Percentiles rank a stretch among this genome's conserved stretches.
Conservation (phyloP, 2,797 vertebrate genomes). For the Pteropus rufus region DNA sequence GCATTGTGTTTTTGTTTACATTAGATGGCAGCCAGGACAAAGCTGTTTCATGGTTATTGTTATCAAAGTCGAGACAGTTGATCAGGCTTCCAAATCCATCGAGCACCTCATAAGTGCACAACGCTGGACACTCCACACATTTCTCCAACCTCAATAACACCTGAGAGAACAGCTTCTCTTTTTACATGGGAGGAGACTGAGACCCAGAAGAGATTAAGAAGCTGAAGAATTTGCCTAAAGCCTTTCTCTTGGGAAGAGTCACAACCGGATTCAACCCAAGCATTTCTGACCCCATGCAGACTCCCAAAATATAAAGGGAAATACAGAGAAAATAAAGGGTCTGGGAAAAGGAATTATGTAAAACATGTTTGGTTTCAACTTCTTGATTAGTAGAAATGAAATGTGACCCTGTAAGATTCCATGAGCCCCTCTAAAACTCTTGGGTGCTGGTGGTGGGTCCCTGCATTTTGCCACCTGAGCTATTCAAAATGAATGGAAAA, state of each 20-base stretch:
- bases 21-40: not conserved
- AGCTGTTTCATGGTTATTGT: not conserved
- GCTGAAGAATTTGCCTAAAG: not conserved
- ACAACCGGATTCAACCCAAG: not conserved
- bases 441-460: not conserved
- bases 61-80: not conserved
- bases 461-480: not conserved
- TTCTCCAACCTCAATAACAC: not conserved
- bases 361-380: not conserved
- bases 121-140: no score
- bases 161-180: not conserved
- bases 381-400: not conserved
- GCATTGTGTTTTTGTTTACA: not conserved
- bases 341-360: not conserved
- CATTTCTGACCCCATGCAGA: fast-evolving
- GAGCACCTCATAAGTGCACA: not conserved
- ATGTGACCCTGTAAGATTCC: not conserved
- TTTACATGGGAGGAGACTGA: not conserved
- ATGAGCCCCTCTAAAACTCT: not conserved
- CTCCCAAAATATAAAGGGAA: not conserved
- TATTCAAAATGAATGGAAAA: fast-evolving
- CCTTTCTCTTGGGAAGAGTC: not conserved
- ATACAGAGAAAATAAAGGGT: not conserved
- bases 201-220: not conserved
- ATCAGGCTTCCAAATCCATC: not conserved